Evolutionary conservation across 2,888 invertebrate genomes (phyloP), one percentile per base, ranked within the genome.

Genomic region (Ethmia dodecea): DNA sequence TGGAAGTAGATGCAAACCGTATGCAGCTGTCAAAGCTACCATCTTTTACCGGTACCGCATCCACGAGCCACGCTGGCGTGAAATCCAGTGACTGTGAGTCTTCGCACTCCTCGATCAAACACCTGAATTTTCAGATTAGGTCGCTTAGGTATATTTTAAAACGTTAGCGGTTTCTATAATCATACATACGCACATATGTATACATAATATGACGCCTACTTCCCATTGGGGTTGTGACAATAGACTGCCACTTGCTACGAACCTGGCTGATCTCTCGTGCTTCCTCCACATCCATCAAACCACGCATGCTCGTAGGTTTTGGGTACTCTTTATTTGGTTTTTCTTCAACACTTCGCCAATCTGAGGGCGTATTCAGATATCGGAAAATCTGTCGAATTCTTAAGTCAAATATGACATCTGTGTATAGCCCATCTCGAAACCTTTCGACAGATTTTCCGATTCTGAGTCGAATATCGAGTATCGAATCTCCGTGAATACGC

Each of bases 1-100:
- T 15, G 4, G 8, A n/a, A 1, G 46, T 43, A 3, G 35, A 5
- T 2, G 45, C 63, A 44, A 62, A 89, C 0, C 88, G 74, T 30
- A 68, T 60, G 45, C 89, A 89, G 32, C 75, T 76, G 34, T 87
- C 80, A 41, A 78, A 59, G n/a, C 53, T 52, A 3, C 56, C 55
- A 3, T 53, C 51, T 10, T 51, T 5, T 5, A 15, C 56, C 0
- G 89, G 88, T 3, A 84, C 65, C 0, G 88, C 87, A 30, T 74
- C 57, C 8, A 60, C 42, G 14, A 88, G 47, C 89, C 89, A 89
- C 0, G 63, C 31, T 0, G 79, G 74, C 5, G 63, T 42, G 47
- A 75, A 86, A 11, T 58, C 57, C 0, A 69, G 44, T 5, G 49
- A 9, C 13, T 9, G 37, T 2, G 54, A 37, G 2, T 36, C 39